Evolutionary conservation across 2,797 vertebrate species (phyloP).

Genomic region (Etheostoma perlongum): DNA sequence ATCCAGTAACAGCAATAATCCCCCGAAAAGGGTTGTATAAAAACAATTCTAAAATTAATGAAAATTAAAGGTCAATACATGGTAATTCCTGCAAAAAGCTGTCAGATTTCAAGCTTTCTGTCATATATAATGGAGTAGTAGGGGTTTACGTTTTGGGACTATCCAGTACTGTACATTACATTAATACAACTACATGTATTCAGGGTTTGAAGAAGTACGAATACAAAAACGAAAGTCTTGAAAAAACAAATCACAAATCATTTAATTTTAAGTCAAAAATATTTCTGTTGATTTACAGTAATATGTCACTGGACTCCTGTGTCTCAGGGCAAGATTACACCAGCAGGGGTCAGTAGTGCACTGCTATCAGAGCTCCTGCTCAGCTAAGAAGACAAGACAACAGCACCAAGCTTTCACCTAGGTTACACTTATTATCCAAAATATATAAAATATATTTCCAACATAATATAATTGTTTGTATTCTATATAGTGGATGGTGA

Average conservation of each 20-base stretch:
- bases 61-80: not conserved
- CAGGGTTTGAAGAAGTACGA: not conserved
- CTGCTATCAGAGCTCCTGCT: slow-evolving; percentile 36
- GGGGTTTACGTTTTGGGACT: not conserved
- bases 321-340: slow-evolving; percentile 12
- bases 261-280: not conserved
- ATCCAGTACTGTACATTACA: not conserved
- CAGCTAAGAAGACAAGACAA: slow-evolving; percentile 13
- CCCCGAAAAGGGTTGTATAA: not conserved
- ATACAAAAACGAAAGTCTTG: not conserved
- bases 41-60: not conserved
- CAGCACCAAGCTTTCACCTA: slow-evolving; percentile 19
- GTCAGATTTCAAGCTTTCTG: not conserved
- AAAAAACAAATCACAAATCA: not conserved
- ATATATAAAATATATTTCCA: slow-evolving; percentile 5
- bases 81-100: not conserved
- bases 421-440: slow-evolving; percentile 19
- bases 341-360: slow-evolving; percentile 83
- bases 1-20: not conserved
- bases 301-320: not conserved
- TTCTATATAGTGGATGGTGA: not conserved
- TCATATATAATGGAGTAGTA: not conserved
- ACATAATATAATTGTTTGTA: not conserved
- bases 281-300: not conserved
- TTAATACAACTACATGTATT: not conserved